Evolutionary conservation across 2,888 invertebrate genomes (phyloP), one percentile per base, ranked within the genome.

Genomic region (Branchipolynoe longqiensis): DNA sequence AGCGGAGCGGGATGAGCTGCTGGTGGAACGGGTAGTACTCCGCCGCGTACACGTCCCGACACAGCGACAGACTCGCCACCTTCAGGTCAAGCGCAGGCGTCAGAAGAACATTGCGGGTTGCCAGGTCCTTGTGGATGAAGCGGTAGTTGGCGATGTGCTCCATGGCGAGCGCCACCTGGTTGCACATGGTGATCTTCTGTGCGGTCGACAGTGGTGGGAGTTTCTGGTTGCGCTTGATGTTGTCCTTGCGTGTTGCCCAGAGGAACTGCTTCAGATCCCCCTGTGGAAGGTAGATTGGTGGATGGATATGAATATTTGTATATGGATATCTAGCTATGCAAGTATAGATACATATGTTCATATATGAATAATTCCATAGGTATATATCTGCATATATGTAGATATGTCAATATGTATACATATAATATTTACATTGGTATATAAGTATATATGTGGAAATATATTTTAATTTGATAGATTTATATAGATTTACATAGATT

Each of bases 41-140:
- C 89, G 96, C 96, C 69, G 96, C 96, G 93, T 98, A 97, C 0
- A 97, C 97, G 90, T 97, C 98, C 41, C 96, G 96, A 54, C 96
- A 96, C 89, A 97, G 95, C 54, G 96, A 96, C 0, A 97, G 96
- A 93, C 96, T 95, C 0, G 97, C 96, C 85, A 98, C 95, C 94
- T 98, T 98, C 38, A 98, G 96, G 54, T 96, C 95, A 41, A 98
- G 95, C 31, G 97, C 96, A 38, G 94, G 93, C 0, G 97, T 96
- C 86, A 98, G 96, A 86, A 98, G 95, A 92, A 98, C 97, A 94
- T 98, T 98, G 25, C 98, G 95, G 0, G 98, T 96, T 0, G 98
- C 97, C 90, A 99, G 95, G 94, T 99, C 98, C 91, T 96, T 96
- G 94, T 98, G 98, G n/a, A 97, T 96, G 90, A 96, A 95, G 69